A percentile compares a stretch with the other conserved stretches of the same genome.
Evolutionary conservation across 1,140 invertebrate species (phyloP).

Genomic region (Neotoxoptera formosana): DNA sequence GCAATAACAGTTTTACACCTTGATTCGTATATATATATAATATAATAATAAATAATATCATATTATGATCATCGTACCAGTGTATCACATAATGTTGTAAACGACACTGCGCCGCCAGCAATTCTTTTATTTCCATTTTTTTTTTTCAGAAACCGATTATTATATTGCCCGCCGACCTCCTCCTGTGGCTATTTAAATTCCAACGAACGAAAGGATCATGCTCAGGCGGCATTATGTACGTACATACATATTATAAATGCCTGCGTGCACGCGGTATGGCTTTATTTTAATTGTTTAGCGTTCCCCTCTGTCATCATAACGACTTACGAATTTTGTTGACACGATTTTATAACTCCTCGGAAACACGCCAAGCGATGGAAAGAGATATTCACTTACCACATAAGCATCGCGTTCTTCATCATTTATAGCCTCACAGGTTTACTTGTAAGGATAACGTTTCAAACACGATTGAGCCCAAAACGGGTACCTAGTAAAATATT

Average conservation of each 20-base stretch:
- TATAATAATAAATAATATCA: conserved; percentile 20
- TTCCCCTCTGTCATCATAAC: not conserved
- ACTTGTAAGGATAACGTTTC: not conserved
- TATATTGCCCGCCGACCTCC: not conserved
- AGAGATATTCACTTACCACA: not conserved
- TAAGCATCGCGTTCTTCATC: not conserved
- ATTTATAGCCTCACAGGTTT: not conserved
- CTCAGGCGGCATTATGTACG: not conserved
- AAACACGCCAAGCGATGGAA: not conserved
- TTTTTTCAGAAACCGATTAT: conserved; percentile 38
- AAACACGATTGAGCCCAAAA: not conserved
- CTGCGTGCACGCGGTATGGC: not conserved
- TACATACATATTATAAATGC: not conserved
- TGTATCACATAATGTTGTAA: conserved; percentile 36
- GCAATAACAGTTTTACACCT: conserved; percentile 56
- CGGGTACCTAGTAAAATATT: not conserved
- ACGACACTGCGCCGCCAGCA: not conserved
- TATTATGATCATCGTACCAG: not conserved
- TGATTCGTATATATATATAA: conserved; percentile 1
- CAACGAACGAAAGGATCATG: not conserved
- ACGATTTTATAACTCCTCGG: not conserved
- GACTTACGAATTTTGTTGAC: not conserved
- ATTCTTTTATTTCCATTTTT: conserved; percentile 21
- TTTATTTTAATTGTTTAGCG: not conserved
- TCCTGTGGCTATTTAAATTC: conserved; percentile 25